Conservation (phyloP, 2,888 invertebrate genomes). For the Pristionchus arcanus region DNA sequence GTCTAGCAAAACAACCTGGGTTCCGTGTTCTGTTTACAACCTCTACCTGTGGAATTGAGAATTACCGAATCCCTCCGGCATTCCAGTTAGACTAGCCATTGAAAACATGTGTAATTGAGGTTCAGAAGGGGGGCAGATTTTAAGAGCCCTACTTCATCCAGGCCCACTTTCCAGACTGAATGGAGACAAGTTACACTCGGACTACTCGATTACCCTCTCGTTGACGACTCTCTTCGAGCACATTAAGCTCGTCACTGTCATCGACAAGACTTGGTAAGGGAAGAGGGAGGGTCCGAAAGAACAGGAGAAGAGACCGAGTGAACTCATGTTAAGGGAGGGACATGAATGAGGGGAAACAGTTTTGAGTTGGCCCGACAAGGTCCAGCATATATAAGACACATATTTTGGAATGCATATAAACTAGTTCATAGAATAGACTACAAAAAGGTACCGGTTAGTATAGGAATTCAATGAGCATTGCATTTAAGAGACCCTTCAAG, state of each 20-base stretch:
- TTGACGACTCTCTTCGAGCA: constrained; percentile 53
- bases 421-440: no score
- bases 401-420: no score
- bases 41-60: neutral
- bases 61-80: neutral
- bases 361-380: no score
- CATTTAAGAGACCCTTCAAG: no score
- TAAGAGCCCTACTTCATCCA: constrained; percentile 5
- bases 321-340: neutral
- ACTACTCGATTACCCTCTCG: constrained; percentile 50
- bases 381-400: no score
- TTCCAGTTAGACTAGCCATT: neutral
- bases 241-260: constrained; percentile 36
- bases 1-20: neutral
- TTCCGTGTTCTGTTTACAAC: constrained; percentile 17
- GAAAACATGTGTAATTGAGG: neutral
- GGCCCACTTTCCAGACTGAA: constrained; percentile 41
- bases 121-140: neutral
- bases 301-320: neutral
- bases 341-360: neutral
- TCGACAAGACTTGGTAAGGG: constrained; percentile 39
- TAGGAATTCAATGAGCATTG: no score
- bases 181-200: constrained; percentile 47
- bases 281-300: constrained; percentile 3
- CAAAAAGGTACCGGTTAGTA: no score